A percentile compares a stretch with the other conserved stretches of the same genome.
Evolutionary conservation across 1,140 invertebrate species (phyloP).

Genomic region (Philotrypesis tridentata): DNA sequence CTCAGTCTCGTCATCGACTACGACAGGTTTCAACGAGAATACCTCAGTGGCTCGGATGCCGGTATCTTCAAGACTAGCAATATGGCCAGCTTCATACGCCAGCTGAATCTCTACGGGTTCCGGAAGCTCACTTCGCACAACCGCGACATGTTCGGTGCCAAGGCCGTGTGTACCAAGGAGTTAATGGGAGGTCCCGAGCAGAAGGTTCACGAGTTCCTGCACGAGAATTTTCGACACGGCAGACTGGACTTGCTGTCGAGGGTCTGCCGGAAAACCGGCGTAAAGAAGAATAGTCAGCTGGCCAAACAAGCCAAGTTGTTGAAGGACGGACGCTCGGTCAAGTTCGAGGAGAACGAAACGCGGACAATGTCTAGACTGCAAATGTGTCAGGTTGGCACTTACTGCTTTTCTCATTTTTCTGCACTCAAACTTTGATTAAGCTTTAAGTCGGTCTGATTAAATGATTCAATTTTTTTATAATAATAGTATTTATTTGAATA

Average conservation of each 20-base stretch:
- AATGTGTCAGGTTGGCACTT: slow-evolving; percentile 45
- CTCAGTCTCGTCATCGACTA: slow-evolving; percentile 76
- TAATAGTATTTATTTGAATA: neutral
- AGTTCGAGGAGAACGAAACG: neutral
- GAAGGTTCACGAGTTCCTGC: slow-evolving; percentile 77
- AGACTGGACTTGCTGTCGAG: slow-evolving; percentile 73
- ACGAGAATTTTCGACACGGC: slow-evolving; percentile 75
- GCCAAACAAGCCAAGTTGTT: neutral
- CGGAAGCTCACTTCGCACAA: slow-evolving; percentile 77
- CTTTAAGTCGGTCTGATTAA: too few species aligned
- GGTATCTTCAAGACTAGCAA: slow-evolving; percentile 77
- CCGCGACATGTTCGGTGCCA: slow-evolving; percentile 67
- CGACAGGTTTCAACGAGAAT: slow-evolving; percentile 74
- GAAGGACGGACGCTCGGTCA: slow-evolving; percentile 1
- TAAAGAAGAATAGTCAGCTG: slow-evolving; percentile 59
- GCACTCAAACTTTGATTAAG: too few species aligned
- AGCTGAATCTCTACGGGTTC: slow-evolving; percentile 78
- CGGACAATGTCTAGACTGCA: slow-evolving; percentile 35
- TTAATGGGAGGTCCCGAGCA: slow-evolving; percentile 73
- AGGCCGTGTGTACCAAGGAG: neutral
- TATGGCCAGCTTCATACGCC: slow-evolving; percentile 78
- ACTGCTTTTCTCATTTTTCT: neutral
- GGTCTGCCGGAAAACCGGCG: slow-evolving; percentile 75
- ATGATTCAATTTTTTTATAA: too few species aligned
- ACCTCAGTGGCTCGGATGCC: slow-evolving; percentile 72